Evolutionary conservation across 1,140 invertebrate species (phyloP).

Genomic region (Drosophila grimshawi): DNA sequence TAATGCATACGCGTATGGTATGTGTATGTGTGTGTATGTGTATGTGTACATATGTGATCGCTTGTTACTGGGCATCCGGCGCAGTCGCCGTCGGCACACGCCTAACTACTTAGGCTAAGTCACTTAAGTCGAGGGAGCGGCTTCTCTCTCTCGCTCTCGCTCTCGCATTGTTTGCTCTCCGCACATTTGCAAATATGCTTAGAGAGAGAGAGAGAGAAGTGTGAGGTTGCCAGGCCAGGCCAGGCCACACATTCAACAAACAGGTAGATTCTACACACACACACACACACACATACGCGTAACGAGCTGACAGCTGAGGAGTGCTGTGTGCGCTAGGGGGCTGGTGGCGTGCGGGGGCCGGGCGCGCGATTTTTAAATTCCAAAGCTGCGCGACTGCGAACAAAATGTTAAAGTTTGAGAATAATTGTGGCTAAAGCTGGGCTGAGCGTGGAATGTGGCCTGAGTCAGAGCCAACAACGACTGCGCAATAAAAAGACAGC

Average conservation of each 20-base stretch:
- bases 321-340: background rate
- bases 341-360: constrained; percentile 13
- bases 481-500: constrained; percentile 61
- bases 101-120: constrained; percentile 69
- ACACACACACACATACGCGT: background rate
- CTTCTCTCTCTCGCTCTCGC: constrained; percentile 9
- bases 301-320: constrained; percentile 5
- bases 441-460: constrained; percentile 62
- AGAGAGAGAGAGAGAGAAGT: background rate
- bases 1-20: background rate
- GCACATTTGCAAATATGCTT: constrained; percentile 45
- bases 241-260: constrained; percentile 43
- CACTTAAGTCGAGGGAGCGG: constrained; percentile 76
- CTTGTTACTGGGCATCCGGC: constrained; percentile 52
- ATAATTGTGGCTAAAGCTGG: constrained; percentile 53
- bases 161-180: constrained; percentile 3
- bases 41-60: constrained; percentile 11
- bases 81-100: constrained; percentile 58
- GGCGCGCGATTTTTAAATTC: constrained; percentile 72
- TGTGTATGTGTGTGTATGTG: background rate
- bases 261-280: constrained; percentile 41
- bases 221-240: constrained; percentile 2
- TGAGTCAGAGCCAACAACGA: constrained; percentile 57
- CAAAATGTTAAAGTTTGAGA: constrained; percentile 80
- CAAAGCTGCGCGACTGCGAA: constrained; percentile 67